Percentiles rank a stretch among this genome's conserved stretches.
Conservation (phyloP, 2,888 invertebrate genomes). For the Lagria hirta region DNA sequence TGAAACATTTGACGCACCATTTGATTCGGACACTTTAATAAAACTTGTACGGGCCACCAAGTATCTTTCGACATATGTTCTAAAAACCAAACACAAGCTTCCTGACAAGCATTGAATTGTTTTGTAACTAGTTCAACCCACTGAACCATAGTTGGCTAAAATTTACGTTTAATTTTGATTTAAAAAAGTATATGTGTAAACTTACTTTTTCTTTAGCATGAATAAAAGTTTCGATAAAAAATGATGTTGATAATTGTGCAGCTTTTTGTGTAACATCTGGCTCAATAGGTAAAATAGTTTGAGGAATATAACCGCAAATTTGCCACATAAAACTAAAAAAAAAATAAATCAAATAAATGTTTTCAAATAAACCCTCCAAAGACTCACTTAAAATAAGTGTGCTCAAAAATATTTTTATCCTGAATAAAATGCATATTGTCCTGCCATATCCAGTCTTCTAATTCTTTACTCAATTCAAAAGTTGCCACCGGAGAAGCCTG, state of each 20-base stretch:
- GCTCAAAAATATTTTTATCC: conserved; percentile 95
- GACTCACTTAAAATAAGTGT: conserved; percentile 88
- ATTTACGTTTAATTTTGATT: conserved; percentile 10
- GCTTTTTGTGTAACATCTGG: conserved; percentile 83
- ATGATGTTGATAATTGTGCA: conserved; percentile 86
- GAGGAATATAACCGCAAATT: conserved; percentile 91
- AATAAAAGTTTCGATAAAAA: conserved; percentile 94
- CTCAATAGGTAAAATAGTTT: conserved; percentile 76
- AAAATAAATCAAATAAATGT: conserved; percentile 16
- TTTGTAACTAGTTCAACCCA: conserved; percentile 95
- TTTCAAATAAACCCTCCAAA: conserved; percentile 4
- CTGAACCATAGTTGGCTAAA: conserved; percentile 89
- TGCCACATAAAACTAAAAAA: conserved; percentile 89
- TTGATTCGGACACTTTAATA: conserved; percentile 95
- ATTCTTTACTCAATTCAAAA: conserved; percentile 71
- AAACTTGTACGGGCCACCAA: conserved; percentile 91
- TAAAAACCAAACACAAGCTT: conserved; percentile 89
- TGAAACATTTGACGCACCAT: conserved; percentile 98
- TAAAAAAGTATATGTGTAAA: conserved; percentile 23
- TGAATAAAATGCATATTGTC: conserved; percentile 95
- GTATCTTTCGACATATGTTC: conserved; percentile 91
- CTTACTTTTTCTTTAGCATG: conserved; percentile 92
- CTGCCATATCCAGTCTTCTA: conserved; percentile 96
- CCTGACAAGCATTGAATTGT: conserved; percentile 88
- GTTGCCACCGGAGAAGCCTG: conserved; percentile 31